phyloP scores from a whole-genome alignment of 23 tunicate genomes.

The Botrylloides violaceus region DNA sequence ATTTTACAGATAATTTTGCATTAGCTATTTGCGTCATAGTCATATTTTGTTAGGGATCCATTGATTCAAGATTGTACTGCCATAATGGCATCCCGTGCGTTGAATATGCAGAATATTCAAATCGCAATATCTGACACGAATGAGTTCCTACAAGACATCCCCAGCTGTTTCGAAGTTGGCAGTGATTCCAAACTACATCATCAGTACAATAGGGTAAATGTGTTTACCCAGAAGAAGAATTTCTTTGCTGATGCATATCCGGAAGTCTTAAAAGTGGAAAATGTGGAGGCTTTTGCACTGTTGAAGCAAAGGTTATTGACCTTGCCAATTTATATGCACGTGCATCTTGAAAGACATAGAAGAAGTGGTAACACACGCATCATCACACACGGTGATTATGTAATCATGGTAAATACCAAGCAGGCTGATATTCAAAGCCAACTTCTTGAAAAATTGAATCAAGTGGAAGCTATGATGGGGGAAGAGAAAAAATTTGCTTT shows the following conservation, averaged over 20 bases:
- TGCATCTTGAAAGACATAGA: slow-evolving; percentile 39
- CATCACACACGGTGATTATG: slow-evolving; percentile 61
- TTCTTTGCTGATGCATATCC: slow-evolving; percentile 68
- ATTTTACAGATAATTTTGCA: too few species aligned
- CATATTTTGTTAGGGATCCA: too few species aligned
- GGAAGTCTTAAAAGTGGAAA: slow-evolving; percentile 34
- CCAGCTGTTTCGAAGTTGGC: slow-evolving; percentile 49
- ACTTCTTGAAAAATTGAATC: slow-evolving; percentile 26
- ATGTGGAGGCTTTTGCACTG: slow-evolving; percentile 46
- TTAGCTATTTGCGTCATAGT: too few species aligned
- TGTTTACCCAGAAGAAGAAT: slow-evolving; percentile 47
- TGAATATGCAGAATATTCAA: slow-evolving; percentile 16
- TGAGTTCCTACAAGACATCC: slow-evolving; percentile 51
- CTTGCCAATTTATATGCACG: slow-evolving; percentile 53
- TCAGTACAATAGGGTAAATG: slow-evolving; percentile 61
- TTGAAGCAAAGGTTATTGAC: slow-evolving; percentile 50
- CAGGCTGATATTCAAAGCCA: slow-evolving; percentile 44
- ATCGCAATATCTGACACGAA: slow-evolving; percentile 29
- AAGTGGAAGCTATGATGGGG: slow-evolving; percentile 29
- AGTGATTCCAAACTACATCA: slow-evolving; percentile 68
- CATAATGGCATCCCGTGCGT: slow-evolving; percentile 20
- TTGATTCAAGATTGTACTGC: not conserved
- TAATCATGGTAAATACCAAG: slow-evolving; percentile 48
- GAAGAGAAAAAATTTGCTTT: slow-evolving; percentile 57
- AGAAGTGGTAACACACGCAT: slow-evolving; percentile 62